phyloP scores from a whole-genome alignment of 1,140 invertebrate species.

The Apis cerana region DNA sequence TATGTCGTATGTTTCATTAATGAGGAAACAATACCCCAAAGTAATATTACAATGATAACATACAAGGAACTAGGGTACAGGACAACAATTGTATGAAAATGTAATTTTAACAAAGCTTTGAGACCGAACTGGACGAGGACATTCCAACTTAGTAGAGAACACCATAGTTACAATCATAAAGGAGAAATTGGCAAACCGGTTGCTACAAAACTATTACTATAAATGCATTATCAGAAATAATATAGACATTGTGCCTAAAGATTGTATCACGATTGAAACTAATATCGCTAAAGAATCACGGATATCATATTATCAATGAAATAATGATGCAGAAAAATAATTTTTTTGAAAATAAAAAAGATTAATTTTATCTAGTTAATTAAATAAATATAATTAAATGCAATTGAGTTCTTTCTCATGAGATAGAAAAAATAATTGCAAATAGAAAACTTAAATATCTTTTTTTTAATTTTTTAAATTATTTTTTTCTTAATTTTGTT shows the following conservation, averaged over 20 bases:
- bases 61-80: neutral
- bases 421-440: no score
- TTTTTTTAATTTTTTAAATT: no score
- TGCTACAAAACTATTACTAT: conserved; percentile 1
- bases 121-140: neutral
- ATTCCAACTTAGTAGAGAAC: neutral
- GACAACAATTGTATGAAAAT: neutral
- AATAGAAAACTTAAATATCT: no score
- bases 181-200: conserved; percentile 52
- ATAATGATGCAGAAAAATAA: no score
- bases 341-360: no score
- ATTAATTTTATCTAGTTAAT: no score
- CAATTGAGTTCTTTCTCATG: no score
- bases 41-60: neutral
- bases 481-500: no score
- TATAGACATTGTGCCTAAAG: neutral
- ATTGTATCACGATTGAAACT: neutral
- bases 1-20: neutral
- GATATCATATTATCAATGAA: neutral
- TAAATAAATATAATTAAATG: no score
- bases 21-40: neutral
- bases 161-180: neutral
- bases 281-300: neutral
- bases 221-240: conserved; percentile 27
- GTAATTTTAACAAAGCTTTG: conserved; percentile 1